Percentiles rank a stretch among this genome's conserved stretches.
phyloP scores from a whole-genome alignment of 2,797 vertebrate species.

The Darevskia nairensis region DNA sequence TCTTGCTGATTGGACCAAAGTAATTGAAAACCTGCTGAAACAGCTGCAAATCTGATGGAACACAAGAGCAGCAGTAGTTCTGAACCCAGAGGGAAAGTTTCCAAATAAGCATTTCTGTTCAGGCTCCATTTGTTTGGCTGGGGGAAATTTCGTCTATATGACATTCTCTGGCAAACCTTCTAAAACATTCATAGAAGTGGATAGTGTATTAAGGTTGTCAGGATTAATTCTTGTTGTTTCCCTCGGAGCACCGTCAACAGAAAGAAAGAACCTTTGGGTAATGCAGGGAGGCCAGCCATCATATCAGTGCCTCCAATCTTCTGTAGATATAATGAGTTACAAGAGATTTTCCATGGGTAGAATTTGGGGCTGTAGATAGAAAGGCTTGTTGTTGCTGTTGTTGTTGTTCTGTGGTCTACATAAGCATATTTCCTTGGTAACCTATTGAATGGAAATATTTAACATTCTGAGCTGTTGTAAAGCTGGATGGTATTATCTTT shows the following conservation, averaged over 20 bases:
- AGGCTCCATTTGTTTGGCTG: not conserved
- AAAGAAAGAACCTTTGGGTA: not conserved
- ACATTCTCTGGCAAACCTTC: not conserved
- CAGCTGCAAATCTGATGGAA: conserved; percentile 18
- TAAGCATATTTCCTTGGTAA: not conserved
- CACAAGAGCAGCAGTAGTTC: conserved; percentile 1
- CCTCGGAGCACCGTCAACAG: conserved; percentile 15
- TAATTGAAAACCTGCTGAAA: not conserved
- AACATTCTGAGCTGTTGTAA: not conserved
- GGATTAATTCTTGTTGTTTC: conserved; percentile 36
- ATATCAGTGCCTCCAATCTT: not conserved
- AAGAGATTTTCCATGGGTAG: not conserved
- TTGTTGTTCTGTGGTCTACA: not conserved
- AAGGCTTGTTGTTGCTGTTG: no score
- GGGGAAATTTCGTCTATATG: not conserved
- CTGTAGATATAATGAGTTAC: not conserved
- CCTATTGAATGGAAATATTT: conserved; percentile 2
- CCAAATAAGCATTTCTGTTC: conserved; percentile 15
- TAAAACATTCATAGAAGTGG: conserved; percentile 3
- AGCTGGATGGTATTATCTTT: not conserved
- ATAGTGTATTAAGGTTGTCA: conserved; percentile 14
- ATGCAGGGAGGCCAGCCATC: not conserved
- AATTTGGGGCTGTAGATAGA: not conserved
- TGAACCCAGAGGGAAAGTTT: not conserved
- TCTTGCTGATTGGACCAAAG: conserved; percentile 40